Evolutionary conservation across 2,797 vertebrate species (phyloP).

Genomic region (Notolabrus celidotus): DNA sequence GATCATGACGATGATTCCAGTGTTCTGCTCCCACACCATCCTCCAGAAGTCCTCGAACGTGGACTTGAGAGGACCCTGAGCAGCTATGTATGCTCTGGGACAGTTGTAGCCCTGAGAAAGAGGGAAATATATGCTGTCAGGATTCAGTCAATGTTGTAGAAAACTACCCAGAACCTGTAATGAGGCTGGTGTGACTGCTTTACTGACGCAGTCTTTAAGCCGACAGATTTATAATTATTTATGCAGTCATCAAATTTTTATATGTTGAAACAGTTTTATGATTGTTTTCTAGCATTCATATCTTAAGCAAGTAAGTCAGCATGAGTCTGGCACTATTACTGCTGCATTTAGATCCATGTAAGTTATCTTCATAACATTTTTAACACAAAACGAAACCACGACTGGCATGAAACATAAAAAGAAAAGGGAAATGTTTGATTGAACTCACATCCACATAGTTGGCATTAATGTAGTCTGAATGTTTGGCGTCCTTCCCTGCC

Average conservation of each 20-base stretch:
- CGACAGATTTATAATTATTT: no score
- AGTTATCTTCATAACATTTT: not conserved
- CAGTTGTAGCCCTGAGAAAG: constrained; percentile 94
- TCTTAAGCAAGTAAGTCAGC: no score
- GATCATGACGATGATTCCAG: constrained; percentile 97
- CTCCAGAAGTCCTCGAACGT: constrained; percentile 99
- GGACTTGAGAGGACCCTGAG: constrained; percentile 98
- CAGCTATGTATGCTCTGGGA: constrained; percentile 96
- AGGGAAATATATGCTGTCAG: constrained; percentile 15
- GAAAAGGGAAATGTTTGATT: constrained; percentile 2
- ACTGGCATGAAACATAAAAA: not conserved
- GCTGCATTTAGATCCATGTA: not conserved
- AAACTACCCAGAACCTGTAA: no score
- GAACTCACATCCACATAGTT: constrained; percentile 98
- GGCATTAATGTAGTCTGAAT: constrained; percentile 99
- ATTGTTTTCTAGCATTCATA: no score
- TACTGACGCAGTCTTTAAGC: no score
- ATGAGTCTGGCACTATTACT: not conserved
- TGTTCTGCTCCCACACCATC: constrained; percentile 99
- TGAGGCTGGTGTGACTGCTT: no score
- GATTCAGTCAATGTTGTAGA: constrained; percentile 36
- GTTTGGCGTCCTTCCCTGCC: constrained; percentile 97
- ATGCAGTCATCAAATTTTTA: no score
- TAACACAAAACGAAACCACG: not conserved
- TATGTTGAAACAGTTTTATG: no score